Evolutionary conservation across 2,888 invertebrate species (phyloP), one percentile per base, ranked within the genome.

Genomic region (Eledona agricola): DNA sequence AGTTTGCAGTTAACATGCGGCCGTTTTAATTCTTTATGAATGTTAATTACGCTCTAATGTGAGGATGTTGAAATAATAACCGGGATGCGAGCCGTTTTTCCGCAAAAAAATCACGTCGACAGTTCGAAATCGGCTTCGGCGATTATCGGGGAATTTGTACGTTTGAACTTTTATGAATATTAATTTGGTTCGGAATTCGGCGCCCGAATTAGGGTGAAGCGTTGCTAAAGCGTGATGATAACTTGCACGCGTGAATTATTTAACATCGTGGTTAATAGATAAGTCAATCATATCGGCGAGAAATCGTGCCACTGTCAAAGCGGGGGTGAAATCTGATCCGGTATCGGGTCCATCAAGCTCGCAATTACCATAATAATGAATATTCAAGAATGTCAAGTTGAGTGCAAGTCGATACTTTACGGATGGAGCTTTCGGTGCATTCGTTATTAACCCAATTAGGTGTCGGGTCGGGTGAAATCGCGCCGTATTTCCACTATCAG

Each of bases 41-140:
- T 59, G 60, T 54, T 59, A 59, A 65, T 63, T 65, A 54, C 54
- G 23, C 31, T 42, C 45, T 59, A 62, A 63, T 62, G 55, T 15
- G n/a, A 25, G 17, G 6, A 7, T 15, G 26, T 12, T 28, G 11
- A 25, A 40, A 17, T 17, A 12, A 40, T 40, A 40, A n/a, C 13
- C 7, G 10, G 5, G n/a, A n/a, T n/a, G n/a, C n/a, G n/a, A n/a
- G n/a, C n/a, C n/a, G n/a, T n/a, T n/a, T n/a, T n/a, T n/a, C n/a
- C n/a, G n/a, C n/a, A 7, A 16, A 40, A 40, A 40, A 26, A 26
- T 15, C 4, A 4, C 11, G 11, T 17, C 28, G 26, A 28, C 28
- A 19, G 19, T 28, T 40, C 17, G 12, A 40, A 19, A 17, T 40
- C n/a, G n/a, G 31, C n/a, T 9, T 17, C 7, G 7, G 10, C 17